Evolutionary conservation across 2,113 vertebrate species (phyloP).

Genomic region (Spermophilus dauricus): DNA sequence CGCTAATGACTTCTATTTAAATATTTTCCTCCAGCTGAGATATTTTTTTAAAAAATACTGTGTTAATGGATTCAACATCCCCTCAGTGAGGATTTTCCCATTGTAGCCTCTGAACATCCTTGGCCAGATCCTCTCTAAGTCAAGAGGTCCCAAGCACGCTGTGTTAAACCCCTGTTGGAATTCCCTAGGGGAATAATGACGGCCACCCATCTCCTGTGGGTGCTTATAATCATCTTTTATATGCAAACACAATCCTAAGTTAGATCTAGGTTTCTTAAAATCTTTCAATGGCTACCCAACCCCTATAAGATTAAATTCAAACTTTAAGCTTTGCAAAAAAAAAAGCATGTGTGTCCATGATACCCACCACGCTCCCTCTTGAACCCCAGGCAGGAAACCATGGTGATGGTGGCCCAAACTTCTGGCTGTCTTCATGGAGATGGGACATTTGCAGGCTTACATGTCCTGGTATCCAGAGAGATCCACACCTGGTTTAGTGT

Average conservation of each 20-base stretch:
- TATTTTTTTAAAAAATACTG: conserved; percentile 1
- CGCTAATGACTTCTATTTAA: conserved; percentile 87
- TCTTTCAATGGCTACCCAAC: background rate
- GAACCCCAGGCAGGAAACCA: background rate
- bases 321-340: no score
- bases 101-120: conserved; percentile 46
- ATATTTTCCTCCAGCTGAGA: conserved; percentile 82
- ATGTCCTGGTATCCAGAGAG: background rate
- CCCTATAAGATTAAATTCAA: background rate
- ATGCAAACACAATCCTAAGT: background rate
- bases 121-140: background rate
- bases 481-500: no score
- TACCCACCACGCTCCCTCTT: fast-evolving
- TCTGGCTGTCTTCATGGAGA: background rate
- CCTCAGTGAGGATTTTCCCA: conserved; percentile 53
- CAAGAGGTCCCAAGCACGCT: background rate
- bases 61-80: conserved; percentile 74
- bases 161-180: background rate
- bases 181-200: background rate
- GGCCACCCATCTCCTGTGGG: background rate
- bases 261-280: background rate
- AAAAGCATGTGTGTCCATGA: background rate
- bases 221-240: fast-evolving
- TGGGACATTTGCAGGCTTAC: no score
- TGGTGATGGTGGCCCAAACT: background rate